phyloP scores from a whole-genome alignment of 92 coral and sea anemone species.

The Epizoanthus scotinus region DNA sequence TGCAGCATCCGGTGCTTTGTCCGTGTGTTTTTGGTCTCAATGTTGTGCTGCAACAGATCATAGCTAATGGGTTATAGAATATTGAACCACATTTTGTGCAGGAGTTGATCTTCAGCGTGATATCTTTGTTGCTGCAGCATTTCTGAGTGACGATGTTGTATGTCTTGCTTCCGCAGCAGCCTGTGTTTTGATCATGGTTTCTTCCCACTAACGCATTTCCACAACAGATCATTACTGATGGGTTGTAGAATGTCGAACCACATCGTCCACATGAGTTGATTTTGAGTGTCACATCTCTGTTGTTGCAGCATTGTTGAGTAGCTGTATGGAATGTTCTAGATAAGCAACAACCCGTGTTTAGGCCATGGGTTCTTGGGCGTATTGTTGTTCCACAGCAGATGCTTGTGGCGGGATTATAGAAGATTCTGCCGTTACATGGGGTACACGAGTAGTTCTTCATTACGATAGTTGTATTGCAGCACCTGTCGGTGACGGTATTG shows the following conservation, averaged over 20 bases:
- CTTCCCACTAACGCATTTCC: not conserved
- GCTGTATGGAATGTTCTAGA: not conserved
- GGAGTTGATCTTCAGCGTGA: not conserved
- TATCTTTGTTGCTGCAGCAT: not conserved
- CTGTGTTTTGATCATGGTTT: not conserved
- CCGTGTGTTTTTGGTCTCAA: no score
- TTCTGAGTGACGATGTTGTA: not conserved
- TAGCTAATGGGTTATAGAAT: conserved; percentile 8
- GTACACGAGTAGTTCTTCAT: not conserved
- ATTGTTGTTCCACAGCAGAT: conserved; percentile 16
- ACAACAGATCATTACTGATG: conserved; percentile 18
- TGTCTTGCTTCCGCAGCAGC: conserved; percentile 6
- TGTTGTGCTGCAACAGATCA: not conserved
- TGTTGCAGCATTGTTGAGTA: conserved; percentile 5
- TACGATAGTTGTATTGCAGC: not conserved
- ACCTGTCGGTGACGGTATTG: not conserved
- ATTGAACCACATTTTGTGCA: not conserved
- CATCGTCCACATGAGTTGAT: conserved; percentile 6
- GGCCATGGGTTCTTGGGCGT: conserved; percentile 6
- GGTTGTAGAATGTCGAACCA: conserved; percentile 4
- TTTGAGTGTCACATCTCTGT: conserved; percentile 1
- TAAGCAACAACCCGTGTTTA: conserved; percentile 6
- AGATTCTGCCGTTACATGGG: conserved; percentile 12
- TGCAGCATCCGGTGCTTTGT: no score
- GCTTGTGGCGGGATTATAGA: not conserved